phyloP scores from a whole-genome alignment of 2,113 vertebrate species.

The Galemys pyrenaicus region DNA sequence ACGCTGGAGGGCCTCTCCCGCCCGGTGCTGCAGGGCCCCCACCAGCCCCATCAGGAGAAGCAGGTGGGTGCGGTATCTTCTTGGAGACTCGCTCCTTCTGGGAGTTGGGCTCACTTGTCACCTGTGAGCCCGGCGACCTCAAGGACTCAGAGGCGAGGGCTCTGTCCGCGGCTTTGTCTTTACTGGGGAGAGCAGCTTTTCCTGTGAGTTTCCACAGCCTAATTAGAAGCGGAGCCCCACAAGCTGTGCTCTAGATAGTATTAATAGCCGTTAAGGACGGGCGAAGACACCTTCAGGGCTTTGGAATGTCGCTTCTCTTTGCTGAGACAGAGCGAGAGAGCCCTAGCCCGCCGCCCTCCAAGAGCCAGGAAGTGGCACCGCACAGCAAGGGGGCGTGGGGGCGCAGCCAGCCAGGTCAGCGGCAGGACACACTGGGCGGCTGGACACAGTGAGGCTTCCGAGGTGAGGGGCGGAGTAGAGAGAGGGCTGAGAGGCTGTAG shows the following conservation, averaged over 20 bases:
- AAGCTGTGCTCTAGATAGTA: background rate
- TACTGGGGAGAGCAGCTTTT: background rate
- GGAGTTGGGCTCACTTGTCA: background rate
- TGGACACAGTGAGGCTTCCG: no score
- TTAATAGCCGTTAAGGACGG: background rate
- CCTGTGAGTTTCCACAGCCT: background rate
- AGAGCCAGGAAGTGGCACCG: no score
- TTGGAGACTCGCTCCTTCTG: background rate
- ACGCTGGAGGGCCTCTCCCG: no score
- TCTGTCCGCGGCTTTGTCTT: background rate
- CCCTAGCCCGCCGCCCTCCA: background rate
- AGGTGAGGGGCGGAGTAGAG: no score
- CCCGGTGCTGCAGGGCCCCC: no score
- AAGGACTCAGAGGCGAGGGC: background rate
- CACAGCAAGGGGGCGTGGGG: no score
- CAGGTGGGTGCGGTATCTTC: background rate
- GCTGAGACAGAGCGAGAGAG: rapidly evolving
- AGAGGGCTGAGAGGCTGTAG: no score
- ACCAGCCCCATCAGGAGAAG: no score
- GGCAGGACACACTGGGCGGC: no score
- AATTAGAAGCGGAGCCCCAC: background rate
- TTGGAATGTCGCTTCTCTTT: background rate
- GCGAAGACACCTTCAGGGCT: no score
- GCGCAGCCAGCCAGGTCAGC: no score
- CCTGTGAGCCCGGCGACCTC: background rate